Conservation (phyloP, 1,140 invertebrate species). For the Oscheius sp. region DNA sequence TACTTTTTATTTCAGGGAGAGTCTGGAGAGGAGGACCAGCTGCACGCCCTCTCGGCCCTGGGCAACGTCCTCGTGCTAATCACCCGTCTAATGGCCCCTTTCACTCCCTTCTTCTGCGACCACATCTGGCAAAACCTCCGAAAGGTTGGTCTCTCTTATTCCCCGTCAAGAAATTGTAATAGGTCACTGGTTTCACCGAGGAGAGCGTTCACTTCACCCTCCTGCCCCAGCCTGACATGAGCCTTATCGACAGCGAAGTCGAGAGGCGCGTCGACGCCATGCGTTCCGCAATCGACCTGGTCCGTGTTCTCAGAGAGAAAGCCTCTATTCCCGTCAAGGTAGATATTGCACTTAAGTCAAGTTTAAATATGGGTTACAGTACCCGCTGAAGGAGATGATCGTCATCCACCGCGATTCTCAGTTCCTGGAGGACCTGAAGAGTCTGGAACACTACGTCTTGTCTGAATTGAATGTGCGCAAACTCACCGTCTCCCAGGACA, state of each 20-base stretch:
- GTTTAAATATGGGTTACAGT: constrained; percentile 66
- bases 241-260: constrained; percentile 79
- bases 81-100: constrained; percentile 82
- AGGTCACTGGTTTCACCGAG: constrained; percentile 13
- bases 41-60: constrained; percentile 79
- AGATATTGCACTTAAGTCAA: too few species aligned
- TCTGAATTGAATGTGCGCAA: constrained; percentile 85
- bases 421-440: constrained; percentile 77
- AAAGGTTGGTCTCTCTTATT: constrained; percentile 56
- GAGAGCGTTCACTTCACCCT: constrained; percentile 51
- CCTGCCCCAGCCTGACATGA: constrained; percentile 57
- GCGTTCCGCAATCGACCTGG: constrained; percentile 92
- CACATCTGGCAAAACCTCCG: constrained; percentile 87
- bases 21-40: constrained; percentile 71
- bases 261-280: constrained; percentile 85
- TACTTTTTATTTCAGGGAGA: constrained; percentile 68
- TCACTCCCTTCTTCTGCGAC: constrained; percentile 94
- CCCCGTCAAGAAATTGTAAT: neutral
- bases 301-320: constrained; percentile 83
- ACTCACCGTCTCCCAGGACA: constrained; percentile 84
- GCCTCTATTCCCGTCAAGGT: constrained; percentile 86
- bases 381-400: constrained; percentile 90
- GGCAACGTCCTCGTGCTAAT: constrained; percentile 84
- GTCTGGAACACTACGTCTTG: constrained; percentile 78
- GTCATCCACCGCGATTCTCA: constrained; percentile 82